Conservation (phyloP, 2,797 vertebrate genomes). For the Cuniculus paca region DNA sequence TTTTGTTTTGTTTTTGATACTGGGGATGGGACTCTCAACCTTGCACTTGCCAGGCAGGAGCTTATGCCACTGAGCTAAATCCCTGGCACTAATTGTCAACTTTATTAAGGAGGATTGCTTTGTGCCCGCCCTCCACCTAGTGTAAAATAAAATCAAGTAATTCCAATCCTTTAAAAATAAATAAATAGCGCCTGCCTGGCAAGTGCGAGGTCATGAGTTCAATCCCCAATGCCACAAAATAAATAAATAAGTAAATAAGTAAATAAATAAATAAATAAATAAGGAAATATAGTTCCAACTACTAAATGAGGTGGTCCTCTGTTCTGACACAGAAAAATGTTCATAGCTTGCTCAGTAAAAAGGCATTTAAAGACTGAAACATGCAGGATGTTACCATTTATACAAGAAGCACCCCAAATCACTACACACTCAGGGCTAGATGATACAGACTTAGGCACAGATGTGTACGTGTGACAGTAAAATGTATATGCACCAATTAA, state of each 20-base stretch:
- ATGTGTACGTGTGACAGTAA: neutral
- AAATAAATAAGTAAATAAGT: neutral
- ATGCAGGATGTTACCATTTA: neutral
- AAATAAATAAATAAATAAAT: neutral
- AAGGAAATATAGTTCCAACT: neutral
- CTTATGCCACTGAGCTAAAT: too few relatives aligned
- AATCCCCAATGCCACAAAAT: neutral
- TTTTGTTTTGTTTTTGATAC: too few relatives aligned
- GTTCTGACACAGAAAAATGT: neutral
- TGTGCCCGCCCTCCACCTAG: neutral
- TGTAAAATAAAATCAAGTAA: neutral
- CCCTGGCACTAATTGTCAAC: neutral
- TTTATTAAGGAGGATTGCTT: neutral
- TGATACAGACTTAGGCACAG: neutral
- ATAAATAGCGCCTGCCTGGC: too few relatives aligned
- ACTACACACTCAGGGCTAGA: neutral
- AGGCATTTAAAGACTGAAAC: neutral
- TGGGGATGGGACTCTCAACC: too few relatives aligned
- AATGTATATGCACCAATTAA: neutral
- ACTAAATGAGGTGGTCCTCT: neutral
- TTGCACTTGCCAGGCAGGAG: too few relatives aligned
- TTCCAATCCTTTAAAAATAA: neutral
- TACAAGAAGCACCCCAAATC: neutral
- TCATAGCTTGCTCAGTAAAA: neutral
- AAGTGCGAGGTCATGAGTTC: too few relatives aligned